A percentile compares a stretch with the other conserved stretches of the same genome.
Evolutionary conservation across 2,113 vertebrate species (phyloP).

Genomic region (Oreochromis niloticus): DNA sequence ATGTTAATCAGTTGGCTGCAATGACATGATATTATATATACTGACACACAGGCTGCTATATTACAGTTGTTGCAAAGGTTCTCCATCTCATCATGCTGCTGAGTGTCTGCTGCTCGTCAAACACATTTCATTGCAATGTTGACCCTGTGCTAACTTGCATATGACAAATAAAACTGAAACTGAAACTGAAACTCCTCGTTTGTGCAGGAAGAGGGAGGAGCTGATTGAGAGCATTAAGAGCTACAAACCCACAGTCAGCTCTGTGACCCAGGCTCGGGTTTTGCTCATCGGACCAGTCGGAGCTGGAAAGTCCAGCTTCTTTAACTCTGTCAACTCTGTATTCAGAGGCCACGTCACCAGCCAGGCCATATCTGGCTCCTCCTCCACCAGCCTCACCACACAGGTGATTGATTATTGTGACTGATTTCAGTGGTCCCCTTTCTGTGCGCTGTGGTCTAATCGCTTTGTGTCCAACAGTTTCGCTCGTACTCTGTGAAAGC

Average conservation of each 20-base stretch:
- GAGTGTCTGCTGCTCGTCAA: no score
- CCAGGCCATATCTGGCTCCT: constrained; percentile 43
- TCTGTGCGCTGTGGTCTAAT: neutral
- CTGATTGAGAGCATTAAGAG: neutral
- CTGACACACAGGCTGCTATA: neutral
- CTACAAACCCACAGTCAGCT: neutral
- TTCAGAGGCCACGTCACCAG: constrained; percentile 48
- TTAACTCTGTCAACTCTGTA: constrained; percentile 50
- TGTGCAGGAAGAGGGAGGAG: neutral
- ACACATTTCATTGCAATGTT: no score
- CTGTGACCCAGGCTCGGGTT: constrained; percentile 15
- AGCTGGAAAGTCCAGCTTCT: constrained; percentile 59
- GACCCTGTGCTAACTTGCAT: no score
- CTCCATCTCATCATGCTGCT: neutral
- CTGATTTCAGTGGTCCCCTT: accelerated
- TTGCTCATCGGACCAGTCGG: constrained; percentile 36
- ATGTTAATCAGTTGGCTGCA: neutral
- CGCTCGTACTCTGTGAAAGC: constrained; percentile 34
- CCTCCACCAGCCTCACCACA: constrained; percentile 43
- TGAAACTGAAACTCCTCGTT: no score
- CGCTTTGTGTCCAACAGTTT: constrained; percentile 5
- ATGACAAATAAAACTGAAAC: no score
- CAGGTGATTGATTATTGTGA: neutral
- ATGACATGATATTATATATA: neutral
- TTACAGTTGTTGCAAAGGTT: neutral